phyloP scores from a whole-genome alignment of 2,888 invertebrate species.

The Gryllus longicercus region DNA sequence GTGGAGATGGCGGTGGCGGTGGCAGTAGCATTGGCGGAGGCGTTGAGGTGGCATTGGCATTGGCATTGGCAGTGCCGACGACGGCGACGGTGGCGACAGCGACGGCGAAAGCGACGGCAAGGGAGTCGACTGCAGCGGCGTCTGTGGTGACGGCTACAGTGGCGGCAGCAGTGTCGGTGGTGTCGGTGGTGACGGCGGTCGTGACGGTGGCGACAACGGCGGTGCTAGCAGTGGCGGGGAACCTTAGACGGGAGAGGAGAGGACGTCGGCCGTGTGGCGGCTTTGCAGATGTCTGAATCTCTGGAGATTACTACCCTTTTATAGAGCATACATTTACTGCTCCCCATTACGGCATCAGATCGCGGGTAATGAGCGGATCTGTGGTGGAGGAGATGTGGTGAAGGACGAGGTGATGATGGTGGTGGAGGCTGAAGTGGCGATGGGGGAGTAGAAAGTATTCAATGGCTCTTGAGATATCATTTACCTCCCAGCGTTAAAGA shows the following conservation, averaged over 20 bases:
- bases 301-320: slow-evolving; percentile 17
- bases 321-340: slow-evolving; percentile 8
- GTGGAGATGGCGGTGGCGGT: background rate
- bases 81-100: background rate
- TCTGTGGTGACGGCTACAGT: background rate
- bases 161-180: background rate
- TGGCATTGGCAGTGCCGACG: too few relatives aligned
- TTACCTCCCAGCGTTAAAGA: too few relatives aligned
- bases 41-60: background rate
- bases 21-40: background rate
- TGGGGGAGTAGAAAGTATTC: too few relatives aligned
- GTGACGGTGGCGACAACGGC: background rate
- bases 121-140: background rate
- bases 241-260: background rate
- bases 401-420: background rate
- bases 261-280: background rate
- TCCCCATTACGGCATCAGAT: background rate
- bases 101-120: background rate
- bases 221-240: background rate
- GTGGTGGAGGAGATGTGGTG: background rate
- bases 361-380: background rate
- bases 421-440: too few relatives aligned
- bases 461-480: too few relatives aligned
- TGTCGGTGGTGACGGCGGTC: background rate
- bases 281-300: background rate